Evolutionary conservation across 2,888 invertebrate genomes (phyloP), one percentile per base, ranked within the genome.

Genomic region (Hipparchia sbordonii): DNA sequence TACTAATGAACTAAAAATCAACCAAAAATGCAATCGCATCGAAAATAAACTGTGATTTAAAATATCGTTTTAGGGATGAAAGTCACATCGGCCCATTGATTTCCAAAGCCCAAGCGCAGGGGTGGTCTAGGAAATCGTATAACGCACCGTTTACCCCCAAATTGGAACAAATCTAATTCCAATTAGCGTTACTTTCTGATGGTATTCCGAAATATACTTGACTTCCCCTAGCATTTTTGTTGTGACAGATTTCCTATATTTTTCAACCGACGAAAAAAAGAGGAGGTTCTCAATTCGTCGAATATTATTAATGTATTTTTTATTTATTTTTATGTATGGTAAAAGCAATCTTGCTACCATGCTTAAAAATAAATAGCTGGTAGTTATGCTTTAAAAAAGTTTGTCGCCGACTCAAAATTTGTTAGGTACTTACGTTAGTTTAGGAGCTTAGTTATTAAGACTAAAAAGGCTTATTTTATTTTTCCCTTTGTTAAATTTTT

Each of bases 41-140:
- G 52, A 7, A 66, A 66, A 66, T 66, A 67, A 56, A 57, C n/a
- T 10, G 61, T 46, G 46, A 54, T 67, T 72, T 66, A 52, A 45
- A 45, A 46, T 61, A 56, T 33, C 46, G 52, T 70, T 67, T 56
- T 62, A 74, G 69, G 61, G 69, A 72, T 72, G 67, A 67, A 65
- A 51, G 65, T 74, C 74, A 74, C 66, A 54, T 61, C 69, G 70
- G 51, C 48, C 75, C 85, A 90, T 89, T 87, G 91, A 90, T 90
- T 90, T 89, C 85, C 86, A 84, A 89, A 90, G 85, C 88, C 87
- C 82, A 84, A 86, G 82, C 77, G 79, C 79, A 80, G 82, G 85
- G 88, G 90, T 85, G 84, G 78, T 75, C 73, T 83, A 68, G 85
- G 88, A 89, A 90, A 88, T 89, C 88, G 79, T 88, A 91, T 87